These are phyloP conservation scores for Xestobium rufovillosum DNA, from an alignment of 2,888 invertebrate genomes.

Conservation along the genomic window DNA sequence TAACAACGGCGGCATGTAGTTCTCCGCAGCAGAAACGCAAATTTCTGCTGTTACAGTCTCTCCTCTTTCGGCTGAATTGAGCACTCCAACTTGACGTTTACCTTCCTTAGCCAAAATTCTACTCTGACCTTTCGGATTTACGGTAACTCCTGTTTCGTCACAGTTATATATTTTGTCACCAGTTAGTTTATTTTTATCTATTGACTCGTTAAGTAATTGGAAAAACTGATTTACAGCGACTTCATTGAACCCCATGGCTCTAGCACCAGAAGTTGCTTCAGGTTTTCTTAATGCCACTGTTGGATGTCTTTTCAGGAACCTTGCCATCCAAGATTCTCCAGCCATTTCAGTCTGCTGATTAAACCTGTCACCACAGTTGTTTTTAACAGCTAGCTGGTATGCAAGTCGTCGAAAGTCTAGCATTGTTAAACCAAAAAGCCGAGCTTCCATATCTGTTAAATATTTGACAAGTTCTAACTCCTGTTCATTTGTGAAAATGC, in stretches of 20 bases:
- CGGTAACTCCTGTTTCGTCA: not conserved
- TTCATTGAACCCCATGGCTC: slow-evolving; percentile 37
- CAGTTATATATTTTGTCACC: slow-evolving; percentile 3
- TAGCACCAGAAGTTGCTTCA: slow-evolving; percentile 21
- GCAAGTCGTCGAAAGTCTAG: slow-evolving; percentile 45
- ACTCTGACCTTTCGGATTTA: slow-evolving; percentile 1
- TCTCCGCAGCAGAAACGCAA: slow-evolving; percentile 4
- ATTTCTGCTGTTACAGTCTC: not conserved
- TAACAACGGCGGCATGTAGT: slow-evolving; percentile 28
- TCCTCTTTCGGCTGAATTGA: not conserved
- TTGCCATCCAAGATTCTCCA: slow-evolving; percentile 48
- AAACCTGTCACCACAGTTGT: slow-evolving; percentile 45
- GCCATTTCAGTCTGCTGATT: slow-evolving; percentile 44
- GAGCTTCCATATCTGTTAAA: slow-evolving; percentile 19
- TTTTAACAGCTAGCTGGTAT: slow-evolving; percentile 47
- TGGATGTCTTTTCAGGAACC: slow-evolving; percentile 45
- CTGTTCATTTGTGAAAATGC: slow-evolving; percentile 16
- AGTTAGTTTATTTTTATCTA: slow-evolving; percentile 9
- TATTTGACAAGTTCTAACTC: slow-evolving; percentile 22
- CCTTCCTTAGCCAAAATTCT: slow-evolving; percentile 1
- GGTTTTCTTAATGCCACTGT: slow-evolving; percentile 19
- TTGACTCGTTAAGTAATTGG: slow-evolving; percentile 8
- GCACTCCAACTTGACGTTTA: slow-evolving; percentile 2
- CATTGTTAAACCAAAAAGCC: slow-evolving; percentile 21
- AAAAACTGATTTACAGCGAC: slow-evolving; percentile 16